A percentile compares a stretch with the other conserved stretches of the same genome.
These are phyloP conservation scores for Neotoxoptera formosana DNA, from an alignment of 1,140 invertebrate species.

Conservation along the genomic window DNA sequence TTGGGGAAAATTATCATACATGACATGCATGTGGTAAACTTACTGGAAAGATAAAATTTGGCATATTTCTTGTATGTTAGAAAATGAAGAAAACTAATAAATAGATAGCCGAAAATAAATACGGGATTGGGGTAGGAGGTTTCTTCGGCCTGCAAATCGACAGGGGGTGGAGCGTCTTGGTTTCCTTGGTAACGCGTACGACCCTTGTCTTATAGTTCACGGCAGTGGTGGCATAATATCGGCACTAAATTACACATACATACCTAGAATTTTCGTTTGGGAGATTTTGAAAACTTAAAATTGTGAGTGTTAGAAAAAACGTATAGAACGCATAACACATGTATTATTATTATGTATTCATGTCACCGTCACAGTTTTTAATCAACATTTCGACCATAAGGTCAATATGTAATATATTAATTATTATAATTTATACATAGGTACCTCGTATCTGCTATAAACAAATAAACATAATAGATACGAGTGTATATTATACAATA, in stretches of 20 bases:
- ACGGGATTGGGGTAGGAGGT: constrained; percentile 20
- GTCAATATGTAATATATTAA: not conserved
- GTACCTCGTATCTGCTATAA: too few relatives aligned
- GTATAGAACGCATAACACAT: not conserved
- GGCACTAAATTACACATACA: not conserved
- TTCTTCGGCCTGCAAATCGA: constrained; percentile 17
- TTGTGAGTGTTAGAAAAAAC: not conserved
- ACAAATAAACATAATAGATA: not conserved
- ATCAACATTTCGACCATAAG: not conserved
- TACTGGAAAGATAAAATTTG: not conserved
- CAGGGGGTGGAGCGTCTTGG: constrained; percentile 53
- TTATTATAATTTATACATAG: not conserved
- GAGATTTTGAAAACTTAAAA: constrained; percentile 18
- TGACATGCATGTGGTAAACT: not conserved
- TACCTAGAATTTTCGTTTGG: not conserved
- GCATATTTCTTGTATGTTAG: not conserved
- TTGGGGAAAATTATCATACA: not conserved
- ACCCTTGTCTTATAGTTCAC: constrained; percentile 28
- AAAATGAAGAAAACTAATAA: not conserved
- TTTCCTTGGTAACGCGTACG: constrained; percentile 48
- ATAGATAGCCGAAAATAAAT: constrained; percentile 18
- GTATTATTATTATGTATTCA: not conserved
- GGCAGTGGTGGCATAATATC: constrained; percentile 1
- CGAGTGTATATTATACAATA: not conserved
- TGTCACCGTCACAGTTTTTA: not conserved